Percentiles rank a stretch among this genome's conserved stretches.
phyloP scores from a whole-genome alignment of 2,888 invertebrate species.

The Ophraella communa region DNA sequence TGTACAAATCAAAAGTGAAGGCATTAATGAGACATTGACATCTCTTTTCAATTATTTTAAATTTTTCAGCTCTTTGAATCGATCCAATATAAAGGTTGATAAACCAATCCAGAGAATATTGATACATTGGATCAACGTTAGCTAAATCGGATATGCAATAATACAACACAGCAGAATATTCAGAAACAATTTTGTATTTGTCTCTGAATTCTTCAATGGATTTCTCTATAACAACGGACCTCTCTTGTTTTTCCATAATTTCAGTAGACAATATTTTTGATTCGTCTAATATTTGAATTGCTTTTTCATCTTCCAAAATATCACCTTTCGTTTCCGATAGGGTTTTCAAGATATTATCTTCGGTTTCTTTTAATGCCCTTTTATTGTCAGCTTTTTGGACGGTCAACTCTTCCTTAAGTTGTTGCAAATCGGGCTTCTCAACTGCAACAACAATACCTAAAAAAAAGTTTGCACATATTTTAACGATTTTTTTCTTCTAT shows the following conservation, averaged over 20 bases:
- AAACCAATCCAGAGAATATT: slow-evolving; percentile 87
- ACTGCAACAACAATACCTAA: slow-evolving; percentile 82
- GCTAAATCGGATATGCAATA: slow-evolving; percentile 84
- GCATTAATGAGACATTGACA: slow-evolving; percentile 74
- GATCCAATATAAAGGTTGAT: slow-evolving; percentile 80
- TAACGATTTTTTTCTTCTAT: no score
- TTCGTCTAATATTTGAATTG: slow-evolving; percentile 85
- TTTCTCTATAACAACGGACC: slow-evolving; percentile 76
- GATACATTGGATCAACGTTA: slow-evolving; percentile 88
- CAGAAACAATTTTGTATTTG: slow-evolving; percentile 79
- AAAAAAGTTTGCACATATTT: no score
- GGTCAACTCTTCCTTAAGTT: slow-evolving; percentile 79
- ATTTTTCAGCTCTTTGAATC: slow-evolving; percentile 76
- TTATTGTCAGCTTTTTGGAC: slow-evolving; percentile 81
- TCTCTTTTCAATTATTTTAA: slow-evolving; percentile 73
- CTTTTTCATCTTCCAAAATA: slow-evolving; percentile 89
- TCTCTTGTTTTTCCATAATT: slow-evolving; percentile 82
- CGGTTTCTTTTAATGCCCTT: slow-evolving; percentile 81
- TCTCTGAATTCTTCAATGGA: slow-evolving; percentile 78
- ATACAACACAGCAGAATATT: slow-evolving; percentile 80
- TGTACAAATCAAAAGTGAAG: slow-evolving; percentile 81
- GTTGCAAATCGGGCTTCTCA: slow-evolving; percentile 83
- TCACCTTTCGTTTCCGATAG: slow-evolving; percentile 83
- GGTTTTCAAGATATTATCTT: slow-evolving; percentile 87
- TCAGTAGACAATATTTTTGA: slow-evolving; percentile 83